Evolutionary conservation across 2,888 invertebrate species (phyloP).

Genomic region (Pterobdella sp.): DNA sequence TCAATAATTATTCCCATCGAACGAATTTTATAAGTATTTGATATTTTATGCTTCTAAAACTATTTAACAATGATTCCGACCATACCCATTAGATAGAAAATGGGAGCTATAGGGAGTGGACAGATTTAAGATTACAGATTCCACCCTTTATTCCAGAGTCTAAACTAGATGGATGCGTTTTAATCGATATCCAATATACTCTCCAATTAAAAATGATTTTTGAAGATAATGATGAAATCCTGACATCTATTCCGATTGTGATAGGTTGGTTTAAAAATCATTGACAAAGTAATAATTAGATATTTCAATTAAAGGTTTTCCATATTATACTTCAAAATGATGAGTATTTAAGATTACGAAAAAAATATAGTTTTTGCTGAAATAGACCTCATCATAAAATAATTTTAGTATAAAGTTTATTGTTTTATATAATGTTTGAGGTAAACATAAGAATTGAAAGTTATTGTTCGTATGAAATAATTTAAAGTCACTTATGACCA

Average conservation of each 20-base stretch:
- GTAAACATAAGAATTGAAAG: too few species aligned
- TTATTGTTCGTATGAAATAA: too few species aligned
- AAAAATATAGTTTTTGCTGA: too few species aligned
- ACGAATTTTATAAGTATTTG: too few species aligned
- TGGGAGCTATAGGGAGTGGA: slow-evolving; percentile 48
- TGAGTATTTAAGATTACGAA: not conserved
- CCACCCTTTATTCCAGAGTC: slow-evolving; percentile 50
- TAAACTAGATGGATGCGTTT: slow-evolving; percentile 47
- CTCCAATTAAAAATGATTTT: slow-evolving; percentile 48
- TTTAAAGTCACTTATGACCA: too few species aligned
- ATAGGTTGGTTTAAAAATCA: slow-evolving; percentile 46
- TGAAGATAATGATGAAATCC: slow-evolving; percentile 43
- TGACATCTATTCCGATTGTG: slow-evolving; percentile 43
- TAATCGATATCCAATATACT: slow-evolving; percentile 47
- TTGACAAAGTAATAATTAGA: slow-evolving; percentile 19
- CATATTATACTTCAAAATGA: too few species aligned
- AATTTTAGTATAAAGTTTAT: too few species aligned
- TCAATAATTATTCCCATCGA: too few species aligned
- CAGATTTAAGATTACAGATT: slow-evolving; percentile 45
- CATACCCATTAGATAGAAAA: slow-evolving; percentile 41
- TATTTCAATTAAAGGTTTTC: not conserved
- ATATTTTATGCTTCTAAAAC: too few species aligned
- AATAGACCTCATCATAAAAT: too few species aligned
- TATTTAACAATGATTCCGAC: not conserved
- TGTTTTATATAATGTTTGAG: too few species aligned